These are phyloP conservation scores for Microcebus murinus DNA, from an alignment of 2,113 vertebrate genomes.

Conservation along the genomic window DNA sequence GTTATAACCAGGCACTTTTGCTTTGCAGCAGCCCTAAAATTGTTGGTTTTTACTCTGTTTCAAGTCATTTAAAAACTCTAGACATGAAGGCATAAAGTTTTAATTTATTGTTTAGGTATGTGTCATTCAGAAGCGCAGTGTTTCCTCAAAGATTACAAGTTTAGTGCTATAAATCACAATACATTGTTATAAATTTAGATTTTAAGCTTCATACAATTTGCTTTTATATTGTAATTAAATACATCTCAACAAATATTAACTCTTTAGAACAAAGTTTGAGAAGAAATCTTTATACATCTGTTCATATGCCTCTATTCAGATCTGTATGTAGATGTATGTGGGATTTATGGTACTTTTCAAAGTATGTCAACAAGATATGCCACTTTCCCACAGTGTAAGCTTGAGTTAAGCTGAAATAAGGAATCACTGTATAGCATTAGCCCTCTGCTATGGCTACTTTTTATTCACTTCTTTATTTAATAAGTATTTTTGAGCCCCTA, in stretches of 20 bases:
- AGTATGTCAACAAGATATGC: not conserved
- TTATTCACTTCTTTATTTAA: not conserved
- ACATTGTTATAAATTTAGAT: constrained; percentile 79
- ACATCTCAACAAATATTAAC: constrained; percentile 75
- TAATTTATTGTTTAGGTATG: constrained; percentile 79
- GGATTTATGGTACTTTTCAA: not conserved
- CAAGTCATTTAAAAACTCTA: constrained; percentile 78
- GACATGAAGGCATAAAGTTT: constrained; percentile 77
- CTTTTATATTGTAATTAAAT: constrained; percentile 80
- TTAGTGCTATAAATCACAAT: constrained; percentile 81
- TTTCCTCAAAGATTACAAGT: constrained; percentile 80
- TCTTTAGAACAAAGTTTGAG: constrained; percentile 66
- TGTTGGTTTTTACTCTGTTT: not conserved
- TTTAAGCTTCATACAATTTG: constrained; percentile 79
- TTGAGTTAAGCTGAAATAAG: not conserved
- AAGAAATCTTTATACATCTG: constrained; percentile 61
- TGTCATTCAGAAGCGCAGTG: constrained; percentile 77
- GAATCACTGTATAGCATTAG: not conserved
- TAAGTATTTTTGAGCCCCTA: not conserved
- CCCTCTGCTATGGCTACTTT: not conserved
- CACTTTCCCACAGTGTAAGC: not conserved
- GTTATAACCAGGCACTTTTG: constrained; percentile 3
- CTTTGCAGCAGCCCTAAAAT: not conserved
- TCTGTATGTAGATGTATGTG: not conserved
- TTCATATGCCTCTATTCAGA: not conserved